Conservation (phyloP, 2,113 vertebrate species). For the Crypturellus undulatus region DNA sequence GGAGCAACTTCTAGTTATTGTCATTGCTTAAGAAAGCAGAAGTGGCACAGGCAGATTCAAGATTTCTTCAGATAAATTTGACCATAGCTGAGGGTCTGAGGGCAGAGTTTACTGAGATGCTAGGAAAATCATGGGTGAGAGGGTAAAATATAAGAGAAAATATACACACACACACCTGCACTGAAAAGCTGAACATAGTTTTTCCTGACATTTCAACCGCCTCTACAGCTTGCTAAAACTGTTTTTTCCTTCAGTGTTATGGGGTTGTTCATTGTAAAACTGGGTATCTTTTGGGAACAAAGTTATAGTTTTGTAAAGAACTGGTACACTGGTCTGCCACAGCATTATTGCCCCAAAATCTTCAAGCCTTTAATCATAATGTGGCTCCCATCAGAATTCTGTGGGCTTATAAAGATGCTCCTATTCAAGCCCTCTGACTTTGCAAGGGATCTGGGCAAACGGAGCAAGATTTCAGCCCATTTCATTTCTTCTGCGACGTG, state of each 20-base stretch:
- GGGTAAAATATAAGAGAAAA: too few relatives aligned
- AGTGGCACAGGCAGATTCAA: not conserved
- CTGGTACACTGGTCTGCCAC: slow-evolving; percentile 6
- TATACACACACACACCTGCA: not conserved
- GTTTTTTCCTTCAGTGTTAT: not conserved
- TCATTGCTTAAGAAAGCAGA: not conserved
- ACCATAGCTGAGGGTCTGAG: not conserved
- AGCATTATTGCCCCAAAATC: not conserved
- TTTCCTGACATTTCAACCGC: not conserved
- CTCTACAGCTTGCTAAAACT: not conserved
- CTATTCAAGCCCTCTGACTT: not conserved
- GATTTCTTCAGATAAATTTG: not conserved
- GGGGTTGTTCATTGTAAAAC: not conserved
- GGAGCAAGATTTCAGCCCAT: not conserved
- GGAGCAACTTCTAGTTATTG: not conserved
- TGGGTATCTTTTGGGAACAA: slow-evolving; percentile 10
- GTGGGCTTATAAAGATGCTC: not conserved
- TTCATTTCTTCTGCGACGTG: not conserved
- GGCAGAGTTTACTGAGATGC: not conserved
- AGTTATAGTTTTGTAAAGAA: slow-evolving; percentile 24
- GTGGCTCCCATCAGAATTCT: not conserved
- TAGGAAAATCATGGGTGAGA: not conserved
- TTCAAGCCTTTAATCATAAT: not conserved
- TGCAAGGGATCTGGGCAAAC: not conserved
- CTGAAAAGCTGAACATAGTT: not conserved